Conservation (phyloP, 2,113 vertebrate genomes). For the Thryonomys swinderianus region DNA sequence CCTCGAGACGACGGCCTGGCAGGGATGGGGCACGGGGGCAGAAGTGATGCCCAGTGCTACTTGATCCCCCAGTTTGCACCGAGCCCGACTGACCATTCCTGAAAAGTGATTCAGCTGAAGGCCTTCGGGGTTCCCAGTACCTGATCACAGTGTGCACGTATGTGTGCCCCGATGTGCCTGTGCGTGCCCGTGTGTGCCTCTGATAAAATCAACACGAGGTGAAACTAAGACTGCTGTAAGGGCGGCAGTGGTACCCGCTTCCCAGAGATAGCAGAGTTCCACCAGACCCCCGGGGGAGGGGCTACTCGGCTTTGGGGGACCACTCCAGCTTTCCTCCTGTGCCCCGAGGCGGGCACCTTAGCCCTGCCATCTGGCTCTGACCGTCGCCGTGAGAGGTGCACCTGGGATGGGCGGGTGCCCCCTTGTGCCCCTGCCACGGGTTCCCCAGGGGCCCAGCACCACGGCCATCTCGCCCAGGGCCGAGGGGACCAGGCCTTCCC, state of each 20-base stretch:
- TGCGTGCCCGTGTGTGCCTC: neutral
- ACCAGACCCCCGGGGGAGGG: too few relatives aligned
- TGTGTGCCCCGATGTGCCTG: neutral
- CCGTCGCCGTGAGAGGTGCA: fast-evolving
- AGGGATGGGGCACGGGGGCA: fast-evolving
- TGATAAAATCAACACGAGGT: neutral
- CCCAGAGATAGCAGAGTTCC: neutral
- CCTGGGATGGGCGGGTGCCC: fast-evolving
- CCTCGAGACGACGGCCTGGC: fast-evolving
- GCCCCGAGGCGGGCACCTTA: fast-evolving
- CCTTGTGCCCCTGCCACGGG: fast-evolving
- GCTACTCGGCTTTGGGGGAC: fast-evolving
- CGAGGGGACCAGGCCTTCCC: constrained; percentile 17
- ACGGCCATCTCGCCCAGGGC: neutral
- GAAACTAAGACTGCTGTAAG: neutral
- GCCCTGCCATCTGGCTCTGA: fast-evolving
- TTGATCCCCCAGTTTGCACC: neutral
- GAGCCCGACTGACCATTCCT: neutral
- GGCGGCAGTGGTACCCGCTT: neutral
- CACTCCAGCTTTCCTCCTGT: fast-evolving
- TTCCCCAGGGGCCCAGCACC: neutral
- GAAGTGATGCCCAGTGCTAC: fast-evolving
- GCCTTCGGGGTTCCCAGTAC: neutral
- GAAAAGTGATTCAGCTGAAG: neutral
- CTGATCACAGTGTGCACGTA: neutral